Base-by-base conservation (phyloP, 2,113 vertebrate species). In the Pseudolaguvia tuberculata region DNA sequence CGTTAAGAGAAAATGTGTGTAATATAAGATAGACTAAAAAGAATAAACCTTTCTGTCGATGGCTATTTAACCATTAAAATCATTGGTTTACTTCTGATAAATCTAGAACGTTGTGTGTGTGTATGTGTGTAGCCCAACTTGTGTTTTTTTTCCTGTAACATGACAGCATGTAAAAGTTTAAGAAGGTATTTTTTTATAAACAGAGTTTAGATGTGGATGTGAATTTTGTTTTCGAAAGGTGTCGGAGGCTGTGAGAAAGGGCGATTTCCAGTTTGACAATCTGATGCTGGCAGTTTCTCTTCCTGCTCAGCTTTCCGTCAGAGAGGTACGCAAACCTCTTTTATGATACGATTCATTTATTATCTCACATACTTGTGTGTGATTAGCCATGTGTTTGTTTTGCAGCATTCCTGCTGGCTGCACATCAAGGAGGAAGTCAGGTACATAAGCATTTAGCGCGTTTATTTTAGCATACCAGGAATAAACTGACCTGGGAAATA, bases 211-310 rank as follows among this genome's bases (percentile, higher is more conserved):
- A 65, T 65, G 25, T 3, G 9, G 29, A 20, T 42, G 20, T 35
- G 21, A 29, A 47, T 29, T 73, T 7, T 1, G 59, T 23, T 79
- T 29, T 77, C 18, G 84, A 14, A 88, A 99, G 97, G 89, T 97
- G 6, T 92, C 92, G 13, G 90, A 93, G 18, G 88, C 90, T 4
- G 93, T 98, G 77, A 91, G 87, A 59, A 84, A 89, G 0, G 86
- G 92, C 45, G 87, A 90, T 35, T 98, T 94, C 68, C 88, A 95
- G 87, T 95, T 96, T 59, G 93, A 90, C 76, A 91, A 87, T 48
- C 87, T 98, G 85, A 90, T 97, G 5, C 86, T 98, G 84, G 96
- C 96, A 0, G 91, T 98, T 18, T 98, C 97, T 4, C 90, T 98
- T 1, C 96, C 97, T 2, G 91, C 95, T 52, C 97, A 99, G 88